Evolutionary conservation across 2,888 invertebrate genomes (phyloP).

Genomic region (Drosophila buzzatii): DNA sequence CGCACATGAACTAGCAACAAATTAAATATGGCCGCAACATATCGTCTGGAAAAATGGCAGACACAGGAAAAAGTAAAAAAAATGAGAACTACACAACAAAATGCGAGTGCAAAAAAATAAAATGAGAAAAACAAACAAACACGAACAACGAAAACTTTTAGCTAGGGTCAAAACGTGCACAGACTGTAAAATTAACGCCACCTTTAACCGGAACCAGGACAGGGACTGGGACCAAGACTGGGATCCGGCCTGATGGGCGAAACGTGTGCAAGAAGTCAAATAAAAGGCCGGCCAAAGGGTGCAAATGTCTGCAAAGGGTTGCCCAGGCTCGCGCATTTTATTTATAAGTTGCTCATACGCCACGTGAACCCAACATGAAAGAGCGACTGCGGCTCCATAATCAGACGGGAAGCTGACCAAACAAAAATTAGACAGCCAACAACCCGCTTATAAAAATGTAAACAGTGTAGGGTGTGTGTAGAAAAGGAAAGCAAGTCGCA

Average conservation of each 20-base stretch:
- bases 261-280: slow-evolving; percentile 65
- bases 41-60: slow-evolving; percentile 77
- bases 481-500: neutral
- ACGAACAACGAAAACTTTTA: slow-evolving; percentile 51
- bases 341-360: slow-evolving; percentile 53
- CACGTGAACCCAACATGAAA: slow-evolving; percentile 48
- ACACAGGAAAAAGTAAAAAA: slow-evolving; percentile 30
- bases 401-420: slow-evolving; percentile 48
- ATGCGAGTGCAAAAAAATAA: slow-evolving; percentile 8
- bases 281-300: slow-evolving; percentile 52
- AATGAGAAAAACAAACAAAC: slow-evolving; percentile 13
- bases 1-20: slow-evolving; percentile 65
- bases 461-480: slow-evolving; percentile 14
- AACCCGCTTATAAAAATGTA: slow-evolving; percentile 36
- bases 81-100: slow-evolving; percentile 54
- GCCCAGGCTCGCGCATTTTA: slow-evolving; percentile 13
- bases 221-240: neutral
- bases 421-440: slow-evolving; percentile 47
- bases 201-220: slow-evolving; percentile 36
- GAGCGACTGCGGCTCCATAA: slow-evolving; percentile 21
- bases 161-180: slow-evolving; percentile 72
- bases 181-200: slow-evolving; percentile 78
- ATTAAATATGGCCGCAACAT: slow-evolving; percentile 78
- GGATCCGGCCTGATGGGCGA: slow-evolving; percentile 43
- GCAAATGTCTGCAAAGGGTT: slow-evolving; percentile 43